These are phyloP conservation scores for Spatula clypeata DNA, from an alignment of 2,797 vertebrate species.

Conservation along the genomic window DNA sequence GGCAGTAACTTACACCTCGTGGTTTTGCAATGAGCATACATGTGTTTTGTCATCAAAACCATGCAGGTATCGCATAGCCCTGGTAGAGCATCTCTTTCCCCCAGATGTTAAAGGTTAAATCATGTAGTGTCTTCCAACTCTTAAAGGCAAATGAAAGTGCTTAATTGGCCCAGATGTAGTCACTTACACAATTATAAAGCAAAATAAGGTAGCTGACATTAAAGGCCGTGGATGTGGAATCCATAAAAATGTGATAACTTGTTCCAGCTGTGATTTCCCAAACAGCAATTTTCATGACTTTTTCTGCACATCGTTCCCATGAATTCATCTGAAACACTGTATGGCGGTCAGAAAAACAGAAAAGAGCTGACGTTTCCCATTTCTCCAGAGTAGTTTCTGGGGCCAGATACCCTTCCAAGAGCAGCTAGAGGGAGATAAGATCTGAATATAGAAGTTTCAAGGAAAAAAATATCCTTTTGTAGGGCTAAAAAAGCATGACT, in stretches of 20 bases:
- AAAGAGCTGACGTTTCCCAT: background rate
- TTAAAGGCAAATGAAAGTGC: slow-evolving; percentile 10
- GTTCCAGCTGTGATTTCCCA: slow-evolving; percentile 7
- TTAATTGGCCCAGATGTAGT: slow-evolving; percentile 25
- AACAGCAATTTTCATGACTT: background rate
- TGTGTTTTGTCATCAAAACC: background rate
- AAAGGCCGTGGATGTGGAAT: background rate
- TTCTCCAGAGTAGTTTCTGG: background rate
- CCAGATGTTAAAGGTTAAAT: background rate
- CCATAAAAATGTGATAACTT: slow-evolving; percentile 44
- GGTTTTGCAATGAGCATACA: background rate
- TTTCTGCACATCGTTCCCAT: background rate
- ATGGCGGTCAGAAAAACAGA: background rate
- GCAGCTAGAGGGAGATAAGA: background rate
- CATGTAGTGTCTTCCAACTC: background rate
- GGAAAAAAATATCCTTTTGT: background rate
- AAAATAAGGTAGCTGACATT: slow-evolving; percentile 5
- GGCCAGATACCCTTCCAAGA: background rate
- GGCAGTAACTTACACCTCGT: background rate
- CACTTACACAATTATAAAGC: slow-evolving; percentile 13
- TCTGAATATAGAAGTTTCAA: fast-evolving
- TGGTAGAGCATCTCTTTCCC: background rate
- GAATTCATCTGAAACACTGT: background rate
- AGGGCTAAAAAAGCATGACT: background rate
- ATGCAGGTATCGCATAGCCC: background rate